These are phyloP conservation scores for Leucosticte australis DNA, from an alignment of 2,113 vertebrate genomes.

Conservation along the genomic window DNA sequence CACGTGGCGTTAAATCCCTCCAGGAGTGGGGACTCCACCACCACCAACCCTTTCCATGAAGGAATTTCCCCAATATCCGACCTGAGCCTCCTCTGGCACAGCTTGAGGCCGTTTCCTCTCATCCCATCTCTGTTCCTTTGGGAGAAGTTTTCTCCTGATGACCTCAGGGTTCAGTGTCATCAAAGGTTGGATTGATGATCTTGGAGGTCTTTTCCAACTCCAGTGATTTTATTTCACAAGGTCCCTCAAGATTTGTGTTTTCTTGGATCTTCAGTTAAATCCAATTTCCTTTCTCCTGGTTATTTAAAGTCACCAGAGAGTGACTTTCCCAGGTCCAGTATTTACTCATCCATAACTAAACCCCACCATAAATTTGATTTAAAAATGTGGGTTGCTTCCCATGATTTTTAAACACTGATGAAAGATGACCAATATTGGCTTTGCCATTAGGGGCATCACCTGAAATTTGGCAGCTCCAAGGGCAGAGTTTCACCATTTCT, in stretches of 20 bases:
- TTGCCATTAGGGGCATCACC: accelerated
- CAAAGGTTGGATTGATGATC: neutral
- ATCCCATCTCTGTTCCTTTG: neutral
- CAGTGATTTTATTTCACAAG: accelerated
- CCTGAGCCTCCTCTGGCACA: neutral
- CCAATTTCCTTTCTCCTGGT: neutral
- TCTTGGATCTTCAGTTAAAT: neutral
- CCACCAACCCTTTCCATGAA: accelerated
- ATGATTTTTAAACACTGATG: accelerated
- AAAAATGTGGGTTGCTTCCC: neutral
- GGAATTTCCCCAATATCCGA: accelerated
- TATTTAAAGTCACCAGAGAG: neutral
- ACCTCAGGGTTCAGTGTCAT: neutral
- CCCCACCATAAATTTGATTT: neutral
- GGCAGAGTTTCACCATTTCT: neutral
- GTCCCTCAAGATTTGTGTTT: neutral
- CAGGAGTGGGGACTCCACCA: neutral
- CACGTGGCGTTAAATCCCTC: neutral
- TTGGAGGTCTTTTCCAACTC: neutral
- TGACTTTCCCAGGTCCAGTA: accelerated
- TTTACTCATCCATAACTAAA: neutral
- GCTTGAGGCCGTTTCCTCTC: accelerated
- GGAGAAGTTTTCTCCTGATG: neutral
- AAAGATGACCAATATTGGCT: no score
- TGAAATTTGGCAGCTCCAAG: neutral